These are phyloP conservation scores for Ciconia boyciana DNA, from an alignment of 2,113 vertebrate genomes.

Conservation along the genomic window DNA sequence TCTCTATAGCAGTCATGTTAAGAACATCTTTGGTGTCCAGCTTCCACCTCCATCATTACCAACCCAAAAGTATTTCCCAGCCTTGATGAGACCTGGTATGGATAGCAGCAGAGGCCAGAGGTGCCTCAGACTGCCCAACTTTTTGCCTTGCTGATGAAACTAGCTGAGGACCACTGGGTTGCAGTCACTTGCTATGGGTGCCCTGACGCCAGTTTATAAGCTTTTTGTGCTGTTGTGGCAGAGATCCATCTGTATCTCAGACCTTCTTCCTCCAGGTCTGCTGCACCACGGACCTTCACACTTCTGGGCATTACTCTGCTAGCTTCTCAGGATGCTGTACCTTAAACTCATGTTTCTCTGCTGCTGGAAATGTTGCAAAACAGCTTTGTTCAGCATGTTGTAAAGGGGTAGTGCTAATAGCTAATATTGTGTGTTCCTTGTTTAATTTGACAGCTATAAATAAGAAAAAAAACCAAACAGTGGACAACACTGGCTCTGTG, in stretches of 20 bases:
- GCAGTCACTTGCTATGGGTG: neutral
- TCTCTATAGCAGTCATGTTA: fast-evolving
- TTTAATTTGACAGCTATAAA: neutral
- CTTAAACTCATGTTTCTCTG: neutral
- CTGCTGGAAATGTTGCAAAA: neutral
- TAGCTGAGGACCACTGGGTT: neutral
- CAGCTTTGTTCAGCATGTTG: neutral
- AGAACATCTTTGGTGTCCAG: neutral
- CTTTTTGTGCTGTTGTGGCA: neutral
- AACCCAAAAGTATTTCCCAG: neutral
- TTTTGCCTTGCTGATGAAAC: neutral
- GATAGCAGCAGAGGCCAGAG: neutral
- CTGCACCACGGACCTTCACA: neutral
- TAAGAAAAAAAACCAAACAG: neutral
- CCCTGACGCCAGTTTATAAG: neutral
- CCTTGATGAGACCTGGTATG: neutral
- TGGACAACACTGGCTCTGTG: neutral
- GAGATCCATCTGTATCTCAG: neutral
- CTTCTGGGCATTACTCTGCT: neutral
- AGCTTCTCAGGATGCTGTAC: neutral
- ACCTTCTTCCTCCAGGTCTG: neutral
- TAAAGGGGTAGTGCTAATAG: neutral
- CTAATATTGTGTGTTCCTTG: neutral
- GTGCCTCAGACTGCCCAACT: neutral
- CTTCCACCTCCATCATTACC: neutral